A percentile compares a stretch with the other conserved stretches of the same genome.
These are phyloP conservation scores for human DNA, from an alignment of 2,113 vertebrate species.

Conservation along the genomic window GRCh38 chr3:36830501-36831000, in stretches of 20 bases:
- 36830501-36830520: neutral
- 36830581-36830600: neutral
- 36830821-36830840: neutral
- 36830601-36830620: neutral
- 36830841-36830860: fast-evolving
- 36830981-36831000: conserved; percentile 39
- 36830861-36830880: conserved; percentile 81
- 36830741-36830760: neutral
- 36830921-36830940: conserved; percentile 82
- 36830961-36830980: conserved; percentile 80
- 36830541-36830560: neutral
- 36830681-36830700: too few relatives aligned
- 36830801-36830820: too few relatives aligned
- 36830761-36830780: neutral
- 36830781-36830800: neutral
- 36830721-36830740: neutral
- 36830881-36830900: conserved; percentile 86
- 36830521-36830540: neutral
- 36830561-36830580: neutral
- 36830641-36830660: neutral
- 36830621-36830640: neutral
- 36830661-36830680: neutral
- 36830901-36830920: conserved; percentile 78
- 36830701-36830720: neutral
- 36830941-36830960: conserved; percentile 83